Percentiles rank a stretch among this genome's conserved stretches.
phyloP scores from a whole-genome alignment of 92 coral and sea anemone species.

The Zoanthus gigantus region DNA sequence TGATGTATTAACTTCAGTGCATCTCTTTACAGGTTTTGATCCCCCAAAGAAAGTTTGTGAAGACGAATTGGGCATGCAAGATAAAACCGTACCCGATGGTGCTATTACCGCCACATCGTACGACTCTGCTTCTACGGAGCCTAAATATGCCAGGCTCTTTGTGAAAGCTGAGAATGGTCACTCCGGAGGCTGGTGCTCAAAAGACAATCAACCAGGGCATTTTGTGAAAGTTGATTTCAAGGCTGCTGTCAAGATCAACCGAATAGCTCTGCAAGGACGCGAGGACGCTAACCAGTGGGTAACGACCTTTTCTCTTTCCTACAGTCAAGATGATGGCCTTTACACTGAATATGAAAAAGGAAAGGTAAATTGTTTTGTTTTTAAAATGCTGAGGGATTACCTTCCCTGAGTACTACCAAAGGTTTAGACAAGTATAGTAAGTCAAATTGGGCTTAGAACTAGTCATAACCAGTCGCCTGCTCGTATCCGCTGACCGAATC shows the following conservation, averaged over 20 bases:
- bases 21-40: constrained; percentile 8
- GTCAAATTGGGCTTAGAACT: no score
- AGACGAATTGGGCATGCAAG: constrained; percentile 42
- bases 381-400: neutral
- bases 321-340: constrained; percentile 35
- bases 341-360: constrained; percentile 13
- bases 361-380: neutral
- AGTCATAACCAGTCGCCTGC: no score
- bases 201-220: constrained; percentile 32
- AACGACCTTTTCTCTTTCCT: neutral
- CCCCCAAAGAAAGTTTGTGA: constrained; percentile 20
- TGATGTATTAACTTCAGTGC: no score
- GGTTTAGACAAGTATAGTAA: no score
- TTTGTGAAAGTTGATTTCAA: constrained; percentile 35
- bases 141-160: constrained; percentile 41
- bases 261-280: constrained; percentile 11
- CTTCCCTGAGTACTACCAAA: neutral
- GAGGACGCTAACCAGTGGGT: constrained; percentile 21
- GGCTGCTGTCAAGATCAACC: constrained; percentile 21
- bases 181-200: constrained; percentile 19
- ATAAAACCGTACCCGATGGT: constrained; percentile 16
- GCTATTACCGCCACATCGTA: constrained; percentile 34
- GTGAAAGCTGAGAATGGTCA: constrained; percentile 23
- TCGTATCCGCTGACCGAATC: no score
- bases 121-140: neutral